These are phyloP conservation scores for Sialis fuliginosa DNA, from an alignment of 2,888 invertebrate genomes.

Conservation along the genomic window DNA sequence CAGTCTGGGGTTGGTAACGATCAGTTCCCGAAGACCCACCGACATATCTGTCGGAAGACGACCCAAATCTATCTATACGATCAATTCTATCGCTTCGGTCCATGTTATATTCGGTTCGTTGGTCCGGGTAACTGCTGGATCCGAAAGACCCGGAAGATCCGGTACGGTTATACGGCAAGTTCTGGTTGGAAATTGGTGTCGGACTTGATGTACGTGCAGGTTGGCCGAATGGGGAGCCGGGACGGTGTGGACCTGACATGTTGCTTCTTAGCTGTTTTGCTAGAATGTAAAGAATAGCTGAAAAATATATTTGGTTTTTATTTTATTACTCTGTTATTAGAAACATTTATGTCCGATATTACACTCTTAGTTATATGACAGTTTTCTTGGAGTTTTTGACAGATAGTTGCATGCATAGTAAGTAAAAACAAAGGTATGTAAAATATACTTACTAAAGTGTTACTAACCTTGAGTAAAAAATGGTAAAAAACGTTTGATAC, in stretches of 20 bases:
- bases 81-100: background rate
- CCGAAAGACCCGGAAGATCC: conserved; percentile 2
- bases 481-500: too few relatives aligned
- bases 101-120: background rate
- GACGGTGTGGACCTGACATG: conserved; percentile 6
- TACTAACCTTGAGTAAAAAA: too few relatives aligned
- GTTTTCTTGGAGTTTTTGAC: too few relatives aligned
- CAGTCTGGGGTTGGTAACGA: background rate
- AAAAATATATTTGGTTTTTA: too few relatives aligned
- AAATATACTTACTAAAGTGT: too few relatives aligned
- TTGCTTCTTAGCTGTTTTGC: too few relatives aligned
- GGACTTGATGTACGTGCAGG: conserved; percentile 5
- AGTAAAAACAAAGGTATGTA: too few relatives aligned
- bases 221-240: conserved; percentile 5
- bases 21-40: conserved; percentile 1
- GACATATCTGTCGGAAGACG: conserved; percentile 1
- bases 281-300: too few relatives aligned
- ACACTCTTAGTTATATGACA: too few relatives aligned
- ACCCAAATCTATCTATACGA: conserved; percentile 4
- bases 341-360: too few relatives aligned
- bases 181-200: conserved; percentile 4
- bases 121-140: background rate
- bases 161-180: conserved; percentile 2
- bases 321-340: too few relatives aligned
- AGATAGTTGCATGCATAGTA: too few relatives aligned